A percentile compares a stretch with the other conserved stretches of the same genome.
Evolutionary conservation across 2,888 invertebrate species (phyloP).

Genomic region (Aplocera efformata): DNA sequence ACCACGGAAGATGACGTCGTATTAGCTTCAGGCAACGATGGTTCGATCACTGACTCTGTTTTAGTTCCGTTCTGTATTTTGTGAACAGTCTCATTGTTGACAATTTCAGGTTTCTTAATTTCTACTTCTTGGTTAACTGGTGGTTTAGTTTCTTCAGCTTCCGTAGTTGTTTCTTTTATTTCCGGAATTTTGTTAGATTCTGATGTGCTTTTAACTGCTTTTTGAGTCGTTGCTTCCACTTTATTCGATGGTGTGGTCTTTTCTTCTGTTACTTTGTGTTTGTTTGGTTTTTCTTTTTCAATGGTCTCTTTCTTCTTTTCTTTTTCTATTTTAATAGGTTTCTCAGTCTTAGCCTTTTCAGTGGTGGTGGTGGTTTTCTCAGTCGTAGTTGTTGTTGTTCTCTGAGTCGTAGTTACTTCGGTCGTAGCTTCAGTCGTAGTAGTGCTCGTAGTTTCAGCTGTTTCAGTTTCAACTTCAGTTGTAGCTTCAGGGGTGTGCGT

Average conservation of each 20-base stretch:
- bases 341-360: conserved; percentile 24
- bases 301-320: conserved; percentile 51
- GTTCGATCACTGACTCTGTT: conserved; percentile 51
- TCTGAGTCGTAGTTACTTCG: conserved; percentile 34
- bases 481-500: conserved; percentile 41
- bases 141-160: conserved; percentile 1
- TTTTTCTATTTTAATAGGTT: conserved; percentile 38
- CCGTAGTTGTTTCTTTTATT: conserved; percentile 7
- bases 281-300: conserved; percentile 57
- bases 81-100: conserved; percentile 2
- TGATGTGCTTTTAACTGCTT: conserved; percentile 27
- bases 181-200: conserved; percentile 18
- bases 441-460: conserved; percentile 34
- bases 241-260: conserved; percentile 20
- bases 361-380: conserved; percentile 39
- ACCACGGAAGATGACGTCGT: conserved; percentile 35
- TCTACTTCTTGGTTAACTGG: conserved; percentile 25
- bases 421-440: conserved; percentile 37
- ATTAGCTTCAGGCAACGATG: conserved; percentile 49
- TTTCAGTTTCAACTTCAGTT: conserved; percentile 50
- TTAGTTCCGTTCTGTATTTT: conserved; percentile 43
- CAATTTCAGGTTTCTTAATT: conserved; percentile 43
- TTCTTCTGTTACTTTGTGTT: conserved; percentile 41
- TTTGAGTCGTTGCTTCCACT: conserved; percentile 18
- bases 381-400: too few species aligned